Evolutionary conservation across 2,797 vertebrate species (phyloP).

Genomic region (Basileuterus tristriatus): DNA sequence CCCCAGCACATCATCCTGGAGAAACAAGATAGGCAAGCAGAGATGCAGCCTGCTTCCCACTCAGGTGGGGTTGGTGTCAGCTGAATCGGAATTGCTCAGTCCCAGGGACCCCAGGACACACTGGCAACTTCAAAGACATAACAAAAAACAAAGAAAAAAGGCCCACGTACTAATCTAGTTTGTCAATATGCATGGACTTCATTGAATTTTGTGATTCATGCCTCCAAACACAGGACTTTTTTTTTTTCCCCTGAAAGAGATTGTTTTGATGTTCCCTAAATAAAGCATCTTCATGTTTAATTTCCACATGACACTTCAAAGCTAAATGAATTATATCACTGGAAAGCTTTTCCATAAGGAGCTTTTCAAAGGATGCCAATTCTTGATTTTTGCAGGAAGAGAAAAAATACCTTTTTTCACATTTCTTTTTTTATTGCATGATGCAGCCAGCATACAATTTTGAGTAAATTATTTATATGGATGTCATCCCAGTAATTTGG

Average conservation of each 20-base stretch:
- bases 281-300: conserved; percentile 45
- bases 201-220: conserved; percentile 21
- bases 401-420: background rate
- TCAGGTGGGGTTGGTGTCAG: background rate
- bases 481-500: background rate
- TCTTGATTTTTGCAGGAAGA: conserved; percentile 10
- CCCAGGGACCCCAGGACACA: rapidly evolving
- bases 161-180: background rate
- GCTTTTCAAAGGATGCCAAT: conserved; percentile 42
- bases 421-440: background rate
- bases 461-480: background rate
- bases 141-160: conserved; percentile 1
- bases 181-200: background rate
- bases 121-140: conserved; percentile 24
- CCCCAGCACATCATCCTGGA: background rate
- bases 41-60: background rate
- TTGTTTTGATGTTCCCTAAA: conserved; percentile 57
- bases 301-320: conserved; percentile 56
- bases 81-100: background rate
- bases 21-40: background rate
- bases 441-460: background rate
- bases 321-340: conserved; percentile 20
- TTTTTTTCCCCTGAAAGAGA: background rate
- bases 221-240: background rate
- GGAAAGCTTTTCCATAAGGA: conserved; percentile 31